A percentile compares a stretch with the other conserved stretches of the same genome.
Evolutionary conservation across 2,797 vertebrate genomes (phyloP).

Genomic region (Eutrigla gurnardus): DNA sequence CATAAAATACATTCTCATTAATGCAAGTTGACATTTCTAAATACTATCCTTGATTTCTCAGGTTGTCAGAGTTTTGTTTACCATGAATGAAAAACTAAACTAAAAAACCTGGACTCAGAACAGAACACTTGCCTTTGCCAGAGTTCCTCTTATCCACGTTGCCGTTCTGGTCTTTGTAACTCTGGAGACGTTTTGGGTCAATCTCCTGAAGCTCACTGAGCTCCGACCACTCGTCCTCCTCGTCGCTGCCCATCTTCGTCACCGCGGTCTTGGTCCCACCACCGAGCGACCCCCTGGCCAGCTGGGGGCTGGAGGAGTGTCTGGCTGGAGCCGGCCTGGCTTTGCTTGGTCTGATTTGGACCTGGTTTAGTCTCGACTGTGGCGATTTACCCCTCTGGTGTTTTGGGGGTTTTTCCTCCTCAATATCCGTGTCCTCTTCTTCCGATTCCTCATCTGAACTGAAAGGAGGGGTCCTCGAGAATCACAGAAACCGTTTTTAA

Average conservation of each 20-base stretch:
- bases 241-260: conserved; percentile 60
- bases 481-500: conserved; percentile 8
- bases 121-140: conserved; percentile 53
- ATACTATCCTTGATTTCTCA: not conserved
- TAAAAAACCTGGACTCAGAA: not conserved
- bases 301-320: conserved; percentile 33
- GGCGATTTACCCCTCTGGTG: conserved; percentile 47
- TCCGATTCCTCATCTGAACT: conserved; percentile 81
- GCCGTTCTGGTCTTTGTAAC: conserved; percentile 74
- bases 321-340: conserved; percentile 30
- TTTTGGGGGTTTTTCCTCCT: conserved; percentile 48
- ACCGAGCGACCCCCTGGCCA: conserved; percentile 6
- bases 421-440: conserved; percentile 61
- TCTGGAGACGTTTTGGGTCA: conserved; percentile 57
- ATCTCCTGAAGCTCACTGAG: conserved; percentile 83
- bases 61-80: too few relatives aligned
- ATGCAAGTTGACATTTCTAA: not conserved
- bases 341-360: conserved; percentile 43
- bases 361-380: conserved; percentile 35
- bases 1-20: not conserved
- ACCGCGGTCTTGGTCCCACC: conserved; percentile 29
- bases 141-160: conserved; percentile 64
- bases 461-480: conserved; percentile 77
- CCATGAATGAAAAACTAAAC: too few relatives aligned
- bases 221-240: conserved; percentile 70